Conservation (phyloP, 2,113 vertebrate species). For the Cyanoderma ruficeps region DNA sequence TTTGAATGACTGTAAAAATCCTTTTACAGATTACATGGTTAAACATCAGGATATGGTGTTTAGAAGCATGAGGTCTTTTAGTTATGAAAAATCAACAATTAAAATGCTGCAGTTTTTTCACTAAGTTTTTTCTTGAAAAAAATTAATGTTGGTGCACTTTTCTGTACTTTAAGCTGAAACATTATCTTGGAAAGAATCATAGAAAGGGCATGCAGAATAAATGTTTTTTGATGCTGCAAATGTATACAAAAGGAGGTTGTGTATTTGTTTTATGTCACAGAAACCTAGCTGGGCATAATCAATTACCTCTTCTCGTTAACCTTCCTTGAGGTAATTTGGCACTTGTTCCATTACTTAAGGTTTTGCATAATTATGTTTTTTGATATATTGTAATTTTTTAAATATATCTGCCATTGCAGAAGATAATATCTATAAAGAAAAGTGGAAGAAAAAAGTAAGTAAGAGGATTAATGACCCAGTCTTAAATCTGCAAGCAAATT, state of each 20-base stretch:
- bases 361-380: not conserved
- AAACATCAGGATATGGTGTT: not conserved
- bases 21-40: not conserved
- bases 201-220: not conserved
- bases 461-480: not conserved
- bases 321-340: not conserved
- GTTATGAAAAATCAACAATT: not conserved
- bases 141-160: rapidly evolving
- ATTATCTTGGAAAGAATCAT: not conserved
- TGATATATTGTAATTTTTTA: not conserved
- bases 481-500: not conserved
- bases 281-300: not conserved
- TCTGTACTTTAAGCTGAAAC: not conserved
- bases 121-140: not conserved
- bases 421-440: not conserved
- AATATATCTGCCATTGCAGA: not conserved
- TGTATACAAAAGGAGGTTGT: rapidly evolving
- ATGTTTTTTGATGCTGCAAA: not conserved
- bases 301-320: not conserved
- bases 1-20: not conserved
- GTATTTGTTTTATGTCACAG: not conserved
- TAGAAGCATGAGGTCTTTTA: not conserved
- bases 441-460: not conserved
- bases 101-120: not conserved
- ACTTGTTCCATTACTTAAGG: not conserved